phyloP scores from a whole-genome alignment of 2,113 vertebrate genomes.

The Brachypteracias leptosomus region DNA sequence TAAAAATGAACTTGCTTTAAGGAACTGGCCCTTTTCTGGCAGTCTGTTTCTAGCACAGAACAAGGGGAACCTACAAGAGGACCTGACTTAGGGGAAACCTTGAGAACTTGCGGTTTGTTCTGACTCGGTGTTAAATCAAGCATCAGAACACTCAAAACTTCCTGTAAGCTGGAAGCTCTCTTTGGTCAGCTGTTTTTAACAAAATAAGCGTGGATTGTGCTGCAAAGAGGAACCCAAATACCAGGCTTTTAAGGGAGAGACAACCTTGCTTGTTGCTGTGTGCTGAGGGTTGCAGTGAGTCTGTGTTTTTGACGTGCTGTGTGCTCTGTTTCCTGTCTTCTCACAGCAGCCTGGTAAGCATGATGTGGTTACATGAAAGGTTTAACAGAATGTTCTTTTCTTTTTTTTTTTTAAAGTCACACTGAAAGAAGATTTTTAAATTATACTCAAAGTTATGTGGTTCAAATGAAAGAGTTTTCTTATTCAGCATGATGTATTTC shows the following conservation, averaged over 20 bases:
- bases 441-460: neutral
- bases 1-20: neutral
- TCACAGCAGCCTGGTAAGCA: rapidly evolving
- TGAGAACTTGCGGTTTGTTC: neutral
- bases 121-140: neutral
- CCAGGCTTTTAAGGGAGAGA: neutral
- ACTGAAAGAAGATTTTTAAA: neutral
- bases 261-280: neutral
- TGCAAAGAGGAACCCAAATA: neutral
- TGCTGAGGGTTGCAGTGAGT: neutral
- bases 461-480: neutral
- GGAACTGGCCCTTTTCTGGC: neutral
- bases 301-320: neutral
- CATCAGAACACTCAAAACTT: neutral
- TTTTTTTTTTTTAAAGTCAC: no score
- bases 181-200: neutral
- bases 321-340: neutral
- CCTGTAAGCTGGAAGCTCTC: neutral
- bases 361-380: neutral
- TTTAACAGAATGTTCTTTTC: neutral
- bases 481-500: neutral
- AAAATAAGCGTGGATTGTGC: neutral
- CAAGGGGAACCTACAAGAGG: neutral
- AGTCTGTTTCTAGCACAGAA: neutral
- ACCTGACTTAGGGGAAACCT: neutral